Base-by-base conservation (phyloP, 2,113 vertebrate species). In the Muntiacus reevesi region DNA sequence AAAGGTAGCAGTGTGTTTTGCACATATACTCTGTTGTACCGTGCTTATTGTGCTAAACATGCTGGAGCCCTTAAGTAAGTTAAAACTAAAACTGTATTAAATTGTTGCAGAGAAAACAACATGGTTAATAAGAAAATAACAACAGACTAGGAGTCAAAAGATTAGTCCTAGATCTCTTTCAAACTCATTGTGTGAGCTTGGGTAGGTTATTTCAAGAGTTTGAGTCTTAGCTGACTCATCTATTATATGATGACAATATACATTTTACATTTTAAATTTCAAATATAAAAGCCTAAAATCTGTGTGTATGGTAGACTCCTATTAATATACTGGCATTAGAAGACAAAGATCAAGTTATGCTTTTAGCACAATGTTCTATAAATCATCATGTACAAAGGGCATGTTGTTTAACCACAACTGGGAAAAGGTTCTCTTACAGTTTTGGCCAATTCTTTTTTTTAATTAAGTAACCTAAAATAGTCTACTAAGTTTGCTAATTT, bases 101-200 rank as follows among this genome's bases (percentile, higher is more conserved):
- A 13, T 36, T 52, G 16, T 59, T 94, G n/a, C 21, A 36, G n/a
- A 74, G 21, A 82, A 82, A 71, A 94, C 27, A 36, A 59, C 81
- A 19, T 13, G 28, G 40, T 81, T 50, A 84, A 76, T 28, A 81
- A 97, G 84, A 94, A 19, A 97, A 60, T 97, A 67, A 7, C 86
- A 71, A 0, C 83, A 10, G n/a, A 71, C 87, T 83, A 36, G 25
- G 52, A 90, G 27, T 82, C 43, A 54, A 54, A 84, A 90, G 17
- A 74, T 82, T 81, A 87, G 54, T 67, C 19, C 60, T 83, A 36
- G 0, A 91, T 82, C 76, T 87, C n/a, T 45, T 86, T 71, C 59
- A 86, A 86, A 43, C 5, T 92, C 40, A 30, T 7, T 81, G 17
- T 36, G 16, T 93, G 50, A 86, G 43, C 40, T 28, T 59, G 23